A percentile compares a stretch with the other conserved stretches of the same genome.
These are phyloP conservation scores for Lamproptera curius DNA, from an alignment of 2,888 invertebrate species.

Conservation along the genomic window DNA sequence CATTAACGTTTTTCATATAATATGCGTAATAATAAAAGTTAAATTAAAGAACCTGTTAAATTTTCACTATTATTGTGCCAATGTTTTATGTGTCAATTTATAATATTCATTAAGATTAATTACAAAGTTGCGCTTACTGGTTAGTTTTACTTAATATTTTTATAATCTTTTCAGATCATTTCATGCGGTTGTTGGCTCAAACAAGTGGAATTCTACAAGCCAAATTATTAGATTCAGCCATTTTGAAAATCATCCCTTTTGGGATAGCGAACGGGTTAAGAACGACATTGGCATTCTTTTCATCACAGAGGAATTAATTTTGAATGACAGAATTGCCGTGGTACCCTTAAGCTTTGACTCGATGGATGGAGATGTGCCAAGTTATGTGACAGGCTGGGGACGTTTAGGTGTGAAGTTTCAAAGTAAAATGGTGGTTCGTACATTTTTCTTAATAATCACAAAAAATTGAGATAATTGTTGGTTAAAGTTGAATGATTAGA, in stretches of 20 bases:
- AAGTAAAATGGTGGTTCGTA: background rate
- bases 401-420: background rate
- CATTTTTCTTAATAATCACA: too few relatives aligned
- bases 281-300: conserved; percentile 37
- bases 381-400: background rate
- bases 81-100: too few relatives aligned
- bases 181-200: conserved; percentile 35
- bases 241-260: conserved; percentile 35
- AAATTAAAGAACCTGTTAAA: too few relatives aligned
- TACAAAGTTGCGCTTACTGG: too few relatives aligned
- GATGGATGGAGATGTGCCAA: conserved; percentile 22
- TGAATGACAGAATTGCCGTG: conserved; percentile 21
- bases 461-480: too few relatives aligned
- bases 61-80: too few relatives aligned
- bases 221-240: conserved; percentile 25
- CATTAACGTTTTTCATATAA: too few relatives aligned
- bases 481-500: too few relatives aligned
- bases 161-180: conserved; percentile 24
- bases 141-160: too few relatives aligned
- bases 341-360: conserved; percentile 28
- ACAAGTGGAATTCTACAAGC: conserved; percentile 32
- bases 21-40: too few relatives aligned
- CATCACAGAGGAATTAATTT: conserved; percentile 15
- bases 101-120: too few relatives aligned
- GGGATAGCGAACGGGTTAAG: conserved; percentile 32